These are phyloP conservation scores for Dynastes grantii DNA, from an alignment of 2,888 invertebrate genomes.

Conservation along the genomic window DNA sequence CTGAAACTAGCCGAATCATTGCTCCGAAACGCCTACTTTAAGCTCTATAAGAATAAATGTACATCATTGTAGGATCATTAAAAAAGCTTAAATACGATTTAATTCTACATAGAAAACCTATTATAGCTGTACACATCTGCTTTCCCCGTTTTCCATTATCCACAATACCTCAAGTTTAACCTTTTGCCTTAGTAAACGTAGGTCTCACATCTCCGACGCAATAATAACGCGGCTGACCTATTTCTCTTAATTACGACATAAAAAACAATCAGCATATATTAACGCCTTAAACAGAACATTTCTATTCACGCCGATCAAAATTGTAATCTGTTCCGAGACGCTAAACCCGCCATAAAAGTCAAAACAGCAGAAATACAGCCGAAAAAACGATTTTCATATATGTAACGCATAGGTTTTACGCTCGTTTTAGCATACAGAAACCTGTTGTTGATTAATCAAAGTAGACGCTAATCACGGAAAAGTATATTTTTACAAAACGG, in stretches of 20 bases:
- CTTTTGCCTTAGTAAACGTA: no score
- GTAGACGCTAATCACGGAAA: background rate
- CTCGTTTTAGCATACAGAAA: no score
- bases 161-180: background rate
- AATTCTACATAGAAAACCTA: no score
- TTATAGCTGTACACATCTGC: background rate
- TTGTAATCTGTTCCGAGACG: background rate
- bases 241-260: background rate
- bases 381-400: background rate
- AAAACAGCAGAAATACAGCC: background rate
- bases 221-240: background rate
- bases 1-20: no score
- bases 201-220: background rate
- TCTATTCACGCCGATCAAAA: no score
- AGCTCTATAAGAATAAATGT: no score
- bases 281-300: background rate
- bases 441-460: background rate
- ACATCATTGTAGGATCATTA: no score
- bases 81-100: no score
- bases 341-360: background rate
- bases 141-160: background rate
- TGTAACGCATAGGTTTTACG: background rate
- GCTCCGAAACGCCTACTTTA: no score
- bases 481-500: conserved; percentile 4
- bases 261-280: conserved; percentile 17